A percentile compares a stretch with the other conserved stretches of the same genome.
Evolutionary conservation across 2,113 vertebrate genomes (phyloP).

Genomic region (Ceyx cyanopectus): DNA sequence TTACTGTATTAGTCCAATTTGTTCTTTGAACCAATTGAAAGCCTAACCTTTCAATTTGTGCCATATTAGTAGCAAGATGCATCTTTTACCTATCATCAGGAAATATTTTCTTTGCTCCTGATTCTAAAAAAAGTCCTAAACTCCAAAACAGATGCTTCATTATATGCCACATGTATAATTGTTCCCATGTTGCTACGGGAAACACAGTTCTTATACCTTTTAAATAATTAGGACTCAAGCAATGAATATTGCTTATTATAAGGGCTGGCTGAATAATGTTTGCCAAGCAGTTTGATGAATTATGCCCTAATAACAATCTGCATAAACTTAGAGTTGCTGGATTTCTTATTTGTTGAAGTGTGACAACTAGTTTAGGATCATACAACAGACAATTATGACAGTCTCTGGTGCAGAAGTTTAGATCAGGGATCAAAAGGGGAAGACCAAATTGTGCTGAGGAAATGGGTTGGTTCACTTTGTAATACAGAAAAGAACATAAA

Average conservation of each 20-base stretch:
- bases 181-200: conserved; percentile 19
- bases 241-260: neutral
- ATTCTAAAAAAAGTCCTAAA: conserved; percentile 2
- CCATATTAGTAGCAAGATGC: conserved; percentile 34
- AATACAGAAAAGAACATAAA: neutral
- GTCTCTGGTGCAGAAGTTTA: neutral
- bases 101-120: neutral
- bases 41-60: conserved; percentile 31
- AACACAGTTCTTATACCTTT: neutral
- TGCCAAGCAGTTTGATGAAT: conserved; percentile 5
- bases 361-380: neutral
- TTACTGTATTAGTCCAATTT: conserved; percentile 24
- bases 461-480: neutral
- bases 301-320: neutral
- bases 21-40: conserved; percentile 30
- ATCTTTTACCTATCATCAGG: neutral
- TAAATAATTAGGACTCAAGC: conserved; percentile 22
- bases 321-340: neutral
- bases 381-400: neutral
- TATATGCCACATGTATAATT: conserved; percentile 33
- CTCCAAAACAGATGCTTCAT: conserved; percentile 16
- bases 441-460: neutral
- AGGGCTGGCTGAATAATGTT: neutral
- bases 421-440: neutral
- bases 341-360: neutral